These are phyloP conservation scores for Brachionus rotundiformis DNA, from an alignment of 1,140 invertebrate species.

Conservation along the genomic window DNA sequence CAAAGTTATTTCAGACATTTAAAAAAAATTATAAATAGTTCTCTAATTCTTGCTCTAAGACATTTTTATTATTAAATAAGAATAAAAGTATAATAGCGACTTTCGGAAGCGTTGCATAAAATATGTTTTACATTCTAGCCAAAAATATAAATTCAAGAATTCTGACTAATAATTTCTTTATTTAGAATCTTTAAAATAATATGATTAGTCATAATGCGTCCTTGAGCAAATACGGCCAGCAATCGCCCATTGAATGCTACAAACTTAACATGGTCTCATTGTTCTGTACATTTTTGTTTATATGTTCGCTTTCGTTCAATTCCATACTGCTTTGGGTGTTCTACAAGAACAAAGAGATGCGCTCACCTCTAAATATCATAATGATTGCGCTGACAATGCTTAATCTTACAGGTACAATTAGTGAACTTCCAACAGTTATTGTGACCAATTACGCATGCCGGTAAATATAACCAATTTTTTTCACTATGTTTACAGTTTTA, in stretches of 20 bases:
- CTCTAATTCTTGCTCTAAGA: no score
- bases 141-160: background rate
- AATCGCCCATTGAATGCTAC: conserved; percentile 25
- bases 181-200: background rate
- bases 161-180: background rate
- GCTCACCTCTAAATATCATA: conserved; percentile 57
- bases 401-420: conserved; percentile 55
- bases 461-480: no score
- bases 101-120: no score
- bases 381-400: conserved; percentile 55
- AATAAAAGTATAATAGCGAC: no score
- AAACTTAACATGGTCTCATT: conserved; percentile 5
- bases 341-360: conserved; percentile 54
- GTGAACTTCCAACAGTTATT: background rate
- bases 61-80: no score
- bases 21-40: no score
- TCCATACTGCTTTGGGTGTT: conserved; percentile 54
- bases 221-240: background rate
- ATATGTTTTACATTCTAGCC: no score
- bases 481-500: background rate
- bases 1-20: no score
- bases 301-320: conserved; percentile 1
- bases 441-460: conserved; percentile 28
- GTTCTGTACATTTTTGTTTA: background rate
- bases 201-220: background rate